Evolutionary conservation across 2,888 invertebrate species (phyloP), one percentile per base, ranked within the genome.

Genomic region (Acronicta psi): DNA sequence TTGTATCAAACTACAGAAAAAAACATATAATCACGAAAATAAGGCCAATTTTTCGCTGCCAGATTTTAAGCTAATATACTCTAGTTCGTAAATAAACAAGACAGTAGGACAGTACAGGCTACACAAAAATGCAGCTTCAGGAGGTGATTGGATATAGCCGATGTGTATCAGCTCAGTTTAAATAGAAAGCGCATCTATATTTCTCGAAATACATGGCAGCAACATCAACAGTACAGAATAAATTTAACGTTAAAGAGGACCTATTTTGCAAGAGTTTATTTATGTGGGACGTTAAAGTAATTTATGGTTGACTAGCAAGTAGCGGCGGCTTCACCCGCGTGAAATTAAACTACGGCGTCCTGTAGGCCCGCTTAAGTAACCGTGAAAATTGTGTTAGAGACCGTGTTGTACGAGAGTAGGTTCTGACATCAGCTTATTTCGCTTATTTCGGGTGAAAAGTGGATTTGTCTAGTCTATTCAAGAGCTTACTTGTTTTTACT

Each of bases 331-430:
- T 50, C 50, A 10, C 25, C 45, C 34, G 37, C 41, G 66, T 57
- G 45, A 70, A 57, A 70, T 70, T 70, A 46, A 70, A 70, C 37
- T 46, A 50, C 50, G 57, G 40, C 44, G n/a, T 49, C 11, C 44
- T 34, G 25, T 31, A 49, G 38, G 54, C 18, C 23, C 31, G 43
- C 43, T 25, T 17, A 14, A 53, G 36, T 43, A 43, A 20, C 69
- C 31, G 54, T 52, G 40, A 45, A 70, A 70, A 69, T 65, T 37
- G 43, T 64, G 23, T 64, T 63, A 34, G 31, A 31, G n/a, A 34
- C 4, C n/a, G 13, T 34, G n/a, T n/a, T n/a, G n/a, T n/a, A n/a
- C n/a, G n/a, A 13, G 11, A 1, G 34, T 6, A 13, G 34, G 36
- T 41, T 60, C 16, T 16, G 14, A 40, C 17, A 41, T 51, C 25